These are phyloP conservation scores for Hirudo medicinalis DNA, from an alignment of 1,140 invertebrate species.

Conservation along the genomic window DNA sequence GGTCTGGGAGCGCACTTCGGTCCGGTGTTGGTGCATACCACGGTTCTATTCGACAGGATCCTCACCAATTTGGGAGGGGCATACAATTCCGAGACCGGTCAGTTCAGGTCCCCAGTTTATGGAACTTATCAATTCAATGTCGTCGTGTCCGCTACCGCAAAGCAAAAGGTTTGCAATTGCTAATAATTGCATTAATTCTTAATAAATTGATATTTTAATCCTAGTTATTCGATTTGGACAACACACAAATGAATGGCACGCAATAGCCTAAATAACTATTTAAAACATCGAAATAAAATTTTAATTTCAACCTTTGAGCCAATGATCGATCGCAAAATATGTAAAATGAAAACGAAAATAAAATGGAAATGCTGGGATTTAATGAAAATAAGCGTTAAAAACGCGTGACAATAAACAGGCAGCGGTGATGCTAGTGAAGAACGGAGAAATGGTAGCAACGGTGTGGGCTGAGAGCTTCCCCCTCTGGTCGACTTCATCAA, in stretches of 20 bases:
- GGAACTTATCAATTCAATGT: conserved; percentile 36
- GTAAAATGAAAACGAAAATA: too few relatives aligned
- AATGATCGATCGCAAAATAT: too few relatives aligned
- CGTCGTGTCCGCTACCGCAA: conserved; percentile 34
- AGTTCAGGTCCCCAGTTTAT: conserved; percentile 34
- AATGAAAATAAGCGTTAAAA: background rate
- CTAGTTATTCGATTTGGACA: background rate
- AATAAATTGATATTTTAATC: background rate
- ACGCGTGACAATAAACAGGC: conserved; percentile 28
- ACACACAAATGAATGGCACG: too few relatives aligned
- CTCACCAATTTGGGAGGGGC: conserved; percentile 34
- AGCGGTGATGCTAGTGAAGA: conserved; percentile 35
- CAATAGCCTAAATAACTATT: background rate
- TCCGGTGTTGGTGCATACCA: conserved; percentile 28
- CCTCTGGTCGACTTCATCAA: conserved; percentile 37
- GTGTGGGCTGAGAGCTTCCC: conserved; percentile 40
- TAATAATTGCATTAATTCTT: background rate
- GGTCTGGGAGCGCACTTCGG: conserved; percentile 33
- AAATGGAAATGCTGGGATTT: background rate
- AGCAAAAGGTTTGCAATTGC: conserved; percentile 31
- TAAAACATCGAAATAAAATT: background rate
- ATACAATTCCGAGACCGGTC: conserved; percentile 31
- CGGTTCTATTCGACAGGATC: conserved; percentile 34
- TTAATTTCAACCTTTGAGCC: conserved; percentile 20
- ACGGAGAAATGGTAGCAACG: conserved; percentile 34